Conservation (phyloP, 2,113 vertebrate genomes). For the Gobius niger region DNA sequence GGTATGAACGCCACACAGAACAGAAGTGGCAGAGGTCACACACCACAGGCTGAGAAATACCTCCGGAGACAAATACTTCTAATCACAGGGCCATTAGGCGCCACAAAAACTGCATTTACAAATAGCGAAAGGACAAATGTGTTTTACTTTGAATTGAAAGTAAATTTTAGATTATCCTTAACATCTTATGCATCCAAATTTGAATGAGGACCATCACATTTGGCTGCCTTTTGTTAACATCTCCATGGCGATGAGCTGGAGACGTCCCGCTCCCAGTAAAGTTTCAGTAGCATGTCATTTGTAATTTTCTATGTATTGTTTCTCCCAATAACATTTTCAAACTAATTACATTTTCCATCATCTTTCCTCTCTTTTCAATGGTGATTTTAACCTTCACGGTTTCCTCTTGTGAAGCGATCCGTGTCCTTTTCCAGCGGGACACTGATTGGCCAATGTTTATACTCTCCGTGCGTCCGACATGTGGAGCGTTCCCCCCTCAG, state of each 20-base stretch:
- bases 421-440: slow-evolving; percentile 45
- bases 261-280: too few species aligned
- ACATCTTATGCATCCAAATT: too few species aligned
- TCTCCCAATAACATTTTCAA: too few species aligned
- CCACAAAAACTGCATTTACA: slow-evolving; percentile 32
- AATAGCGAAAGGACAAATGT: background rate
- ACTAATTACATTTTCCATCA: background rate
- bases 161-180: too few species aligned
- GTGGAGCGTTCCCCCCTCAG: slow-evolving; percentile 61
- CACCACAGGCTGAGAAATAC: slow-evolving; percentile 55
- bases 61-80: slow-evolving; percentile 40
- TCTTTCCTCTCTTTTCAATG: background rate
- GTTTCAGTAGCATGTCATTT: too few species aligned
- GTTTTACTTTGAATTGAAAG: too few species aligned
- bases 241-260: too few species aligned
- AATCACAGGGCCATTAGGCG: slow-evolving; percentile 46
- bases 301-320: too few species aligned
- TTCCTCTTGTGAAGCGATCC: slow-evolving; percentile 34
- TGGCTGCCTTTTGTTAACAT: too few species aligned
- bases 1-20: slow-evolving; percentile 42
- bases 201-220: too few species aligned
- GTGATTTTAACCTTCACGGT: slow-evolving; percentile 13
- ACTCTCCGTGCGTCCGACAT: slow-evolving; percentile 61
- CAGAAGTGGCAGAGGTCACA: slow-evolving; percentile 61
- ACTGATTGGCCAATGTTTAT: slow-evolving; percentile 65